Percentiles rank a stretch among this genome's conserved stretches.
Conservation (phyloP, 2,113 vertebrate species). For the Platichthys flesus region DNA sequence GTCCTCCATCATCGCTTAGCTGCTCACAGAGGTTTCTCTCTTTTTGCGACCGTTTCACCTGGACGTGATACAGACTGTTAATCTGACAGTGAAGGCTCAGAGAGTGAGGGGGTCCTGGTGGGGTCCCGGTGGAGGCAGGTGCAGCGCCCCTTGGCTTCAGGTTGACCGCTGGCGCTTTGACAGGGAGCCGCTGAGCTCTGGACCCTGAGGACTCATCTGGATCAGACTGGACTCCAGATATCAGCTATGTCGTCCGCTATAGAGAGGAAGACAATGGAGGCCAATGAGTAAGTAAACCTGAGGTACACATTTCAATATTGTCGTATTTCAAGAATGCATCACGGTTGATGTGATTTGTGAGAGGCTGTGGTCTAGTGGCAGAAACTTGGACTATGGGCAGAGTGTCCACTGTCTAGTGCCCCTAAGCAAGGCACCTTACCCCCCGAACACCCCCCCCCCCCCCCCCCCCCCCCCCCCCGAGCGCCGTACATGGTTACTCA, state of each 20-base stretch:
- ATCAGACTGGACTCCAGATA: constrained; percentile 16
- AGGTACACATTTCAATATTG: too few species aligned
- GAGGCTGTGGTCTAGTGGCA: too few species aligned
- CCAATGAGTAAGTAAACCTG: constrained; percentile 91
- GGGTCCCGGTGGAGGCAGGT: constrained; percentile 61
- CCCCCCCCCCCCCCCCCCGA: too few species aligned
- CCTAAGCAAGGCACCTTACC: too few species aligned
- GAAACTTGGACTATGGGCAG: too few species aligned
- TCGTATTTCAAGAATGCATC: background rate
- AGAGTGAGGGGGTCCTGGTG: background rate
- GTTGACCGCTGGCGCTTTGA: constrained; percentile 11
- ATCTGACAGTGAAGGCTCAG: background rate
- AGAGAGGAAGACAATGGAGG: constrained; percentile 95
- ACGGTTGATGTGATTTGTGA: background rate
- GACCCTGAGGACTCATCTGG: constrained; percentile 1
- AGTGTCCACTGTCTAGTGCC: too few species aligned
- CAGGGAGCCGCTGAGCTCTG: constrained; percentile 24
- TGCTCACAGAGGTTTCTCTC: background rate
- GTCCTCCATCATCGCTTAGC: constrained; percentile 56
- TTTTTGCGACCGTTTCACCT: constrained; percentile 45
- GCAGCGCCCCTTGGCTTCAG: constrained; percentile 29
- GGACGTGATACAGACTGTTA: background rate
- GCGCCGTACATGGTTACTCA: too few species aligned
- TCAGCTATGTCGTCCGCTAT: constrained; percentile 91
- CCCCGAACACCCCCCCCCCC: too few species aligned